Conservation (phyloP, 2,797 vertebrate genomes). For the Tauraco hartlaubi region DNA sequence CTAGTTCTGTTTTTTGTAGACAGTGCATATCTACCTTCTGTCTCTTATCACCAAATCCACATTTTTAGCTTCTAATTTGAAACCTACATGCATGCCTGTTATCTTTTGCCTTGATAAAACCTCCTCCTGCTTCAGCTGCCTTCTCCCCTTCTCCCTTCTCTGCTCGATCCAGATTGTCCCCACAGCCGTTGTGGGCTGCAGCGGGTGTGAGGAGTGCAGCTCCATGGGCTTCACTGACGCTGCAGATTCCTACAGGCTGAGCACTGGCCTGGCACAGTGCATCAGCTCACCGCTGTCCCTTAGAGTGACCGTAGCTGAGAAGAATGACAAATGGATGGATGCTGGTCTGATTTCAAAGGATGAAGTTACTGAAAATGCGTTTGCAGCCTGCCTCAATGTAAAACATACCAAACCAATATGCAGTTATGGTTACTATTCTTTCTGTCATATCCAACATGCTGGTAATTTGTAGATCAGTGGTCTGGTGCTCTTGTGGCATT, state of each 20-base stretch:
- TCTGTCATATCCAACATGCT: accelerated
- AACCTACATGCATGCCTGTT: neutral
- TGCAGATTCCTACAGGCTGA: neutral
- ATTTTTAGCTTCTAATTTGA: neutral
- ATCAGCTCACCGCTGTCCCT: neutral
- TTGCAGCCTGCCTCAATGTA: neutral
- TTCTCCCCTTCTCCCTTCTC: neutral
- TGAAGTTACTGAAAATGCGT: neutral
- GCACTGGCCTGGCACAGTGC: neutral
- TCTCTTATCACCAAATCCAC: neutral
- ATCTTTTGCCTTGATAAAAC: neutral
- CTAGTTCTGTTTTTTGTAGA: neutral
- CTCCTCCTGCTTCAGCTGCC: neutral
- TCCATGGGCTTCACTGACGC: accelerated
- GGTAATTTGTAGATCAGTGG: neutral
- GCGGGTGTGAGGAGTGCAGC: neutral
- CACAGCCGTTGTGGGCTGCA: accelerated
- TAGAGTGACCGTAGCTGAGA: neutral
- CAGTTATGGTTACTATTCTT: neutral
- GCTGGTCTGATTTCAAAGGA: neutral
- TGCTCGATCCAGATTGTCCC: neutral
- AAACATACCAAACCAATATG: neutral
- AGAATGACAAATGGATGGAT: neutral
- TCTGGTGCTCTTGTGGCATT: neutral
- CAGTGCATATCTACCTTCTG: neutral